Conservation (phyloP, 2,888 invertebrate genomes). For the Ophion obscuratus region DNA sequence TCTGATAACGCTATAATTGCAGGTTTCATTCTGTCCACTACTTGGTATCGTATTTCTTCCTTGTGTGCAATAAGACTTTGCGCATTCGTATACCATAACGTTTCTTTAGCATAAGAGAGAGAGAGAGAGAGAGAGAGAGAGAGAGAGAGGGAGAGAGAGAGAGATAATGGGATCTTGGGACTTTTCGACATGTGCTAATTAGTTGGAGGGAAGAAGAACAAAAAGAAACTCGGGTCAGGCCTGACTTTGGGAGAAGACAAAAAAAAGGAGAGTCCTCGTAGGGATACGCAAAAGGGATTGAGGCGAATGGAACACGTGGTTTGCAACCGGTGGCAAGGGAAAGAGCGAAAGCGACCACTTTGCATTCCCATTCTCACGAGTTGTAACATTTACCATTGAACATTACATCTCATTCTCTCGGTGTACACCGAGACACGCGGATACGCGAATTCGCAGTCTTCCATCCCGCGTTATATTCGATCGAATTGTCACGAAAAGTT, state of each 20-base stretch:
- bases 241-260: neutral
- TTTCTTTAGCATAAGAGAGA: too few species aligned
- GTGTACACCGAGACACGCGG: conserved; percentile 36
- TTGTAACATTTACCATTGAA: conserved; percentile 34
- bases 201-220: neutral
- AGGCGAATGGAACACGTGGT: conserved; percentile 74
- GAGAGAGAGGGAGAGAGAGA: neutral
- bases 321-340: conserved; percentile 74
- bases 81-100: too few species aligned
- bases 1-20: too few species aligned
- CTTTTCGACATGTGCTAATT: conserved; percentile 13
- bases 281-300: conserved; percentile 30
- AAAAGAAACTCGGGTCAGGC: neutral
- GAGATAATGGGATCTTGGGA: neutral
- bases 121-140: neutral
- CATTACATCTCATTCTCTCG: conserved; percentile 47
- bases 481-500: conserved; percentile 6
- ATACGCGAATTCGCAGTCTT: conserved; percentile 26
- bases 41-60: too few species aligned
- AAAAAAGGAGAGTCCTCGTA: neutral
- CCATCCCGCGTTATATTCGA: neutral
- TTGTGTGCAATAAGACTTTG: too few species aligned
- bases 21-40: too few species aligned
- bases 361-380: conserved; percentile 63
- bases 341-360: conserved; percentile 29